These are phyloP conservation scores for Zaprionus bogoriensis DNA, from an alignment of 2,888 invertebrate species.

Conservation along the genomic window DNA sequence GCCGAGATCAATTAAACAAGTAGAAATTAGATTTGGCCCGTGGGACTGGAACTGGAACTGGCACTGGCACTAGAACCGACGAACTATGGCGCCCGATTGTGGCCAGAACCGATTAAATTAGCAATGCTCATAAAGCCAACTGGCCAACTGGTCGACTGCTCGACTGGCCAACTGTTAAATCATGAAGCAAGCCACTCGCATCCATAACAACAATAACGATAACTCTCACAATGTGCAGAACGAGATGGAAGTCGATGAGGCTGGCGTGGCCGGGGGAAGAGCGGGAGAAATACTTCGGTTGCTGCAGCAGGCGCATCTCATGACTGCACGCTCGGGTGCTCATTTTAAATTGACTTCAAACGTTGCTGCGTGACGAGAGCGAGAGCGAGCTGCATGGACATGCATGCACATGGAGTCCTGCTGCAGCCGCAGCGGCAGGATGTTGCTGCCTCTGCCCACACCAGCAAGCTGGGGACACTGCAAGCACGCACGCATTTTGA, in stretches of 20 bases:
- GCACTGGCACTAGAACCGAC: too few species aligned
- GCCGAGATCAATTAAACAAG: constrained; percentile 54
- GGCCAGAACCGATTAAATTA: constrained; percentile 72
- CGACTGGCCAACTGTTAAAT: constrained; percentile 60
- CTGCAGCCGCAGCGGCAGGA: constrained; percentile 19
- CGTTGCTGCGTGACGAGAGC: constrained; percentile 73
- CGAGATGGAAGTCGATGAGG: background rate
- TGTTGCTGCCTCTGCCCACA: background rate
- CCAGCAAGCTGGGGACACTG: constrained; percentile 32
- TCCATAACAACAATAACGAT: constrained; percentile 69
- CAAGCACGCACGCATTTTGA: constrained; percentile 71
- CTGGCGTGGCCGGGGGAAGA: background rate
- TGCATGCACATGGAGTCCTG: constrained; percentile 17
- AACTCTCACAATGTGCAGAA: constrained; percentile 32
- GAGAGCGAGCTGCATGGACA: constrained; percentile 59
- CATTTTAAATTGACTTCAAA: constrained; percentile 79
- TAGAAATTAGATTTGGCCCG: constrained; percentile 42
- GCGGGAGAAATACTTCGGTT: background rate
- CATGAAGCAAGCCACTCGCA: constrained; percentile 49
- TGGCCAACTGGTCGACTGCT: constrained; percentile 15
- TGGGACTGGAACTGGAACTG: background rate
- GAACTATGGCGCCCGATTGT: constrained; percentile 9
- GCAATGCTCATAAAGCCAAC: constrained; percentile 72
- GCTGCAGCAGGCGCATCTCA: constrained; percentile 59
- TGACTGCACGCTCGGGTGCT: constrained; percentile 77